A percentile compares a stretch with the other conserved stretches of the same genome.
Evolutionary conservation across 2,113 vertebrate species (phyloP).

Genomic region (Pristiophorus japonicus): DNA sequence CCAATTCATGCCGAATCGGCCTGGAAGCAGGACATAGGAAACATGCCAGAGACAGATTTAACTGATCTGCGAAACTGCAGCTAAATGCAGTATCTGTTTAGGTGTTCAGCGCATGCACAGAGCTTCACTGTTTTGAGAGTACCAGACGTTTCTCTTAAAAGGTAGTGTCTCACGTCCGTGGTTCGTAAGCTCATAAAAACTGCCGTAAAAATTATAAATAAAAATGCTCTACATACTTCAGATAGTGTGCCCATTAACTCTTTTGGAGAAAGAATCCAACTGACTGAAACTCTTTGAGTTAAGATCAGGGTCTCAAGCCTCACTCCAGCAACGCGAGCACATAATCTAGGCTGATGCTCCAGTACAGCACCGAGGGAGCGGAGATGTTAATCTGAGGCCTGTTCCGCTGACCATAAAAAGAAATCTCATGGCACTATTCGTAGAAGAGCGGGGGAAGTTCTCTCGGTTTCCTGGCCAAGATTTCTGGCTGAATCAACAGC

Average conservation of each 20-base stretch:
- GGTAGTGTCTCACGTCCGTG: not conserved
- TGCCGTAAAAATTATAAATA: not conserved
- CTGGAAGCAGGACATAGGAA: slow-evolving; percentile 1
- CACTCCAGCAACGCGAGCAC: not conserved
- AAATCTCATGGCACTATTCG: not conserved
- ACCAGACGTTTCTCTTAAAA: slow-evolving; percentile 13
- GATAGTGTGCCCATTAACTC: not conserved
- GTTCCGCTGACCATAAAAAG: not conserved
- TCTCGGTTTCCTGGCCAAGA: not conserved
- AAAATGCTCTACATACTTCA: not conserved
- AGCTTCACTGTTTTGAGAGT: not conserved
- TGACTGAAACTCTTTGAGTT: not conserved
- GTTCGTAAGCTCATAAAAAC: not conserved
- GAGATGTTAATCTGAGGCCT: not conserved
- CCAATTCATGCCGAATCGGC: not conserved
- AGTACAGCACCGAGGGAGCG: not conserved
- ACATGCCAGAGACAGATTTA: not conserved
- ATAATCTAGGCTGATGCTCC: not conserved
- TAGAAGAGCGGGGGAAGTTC: not conserved
- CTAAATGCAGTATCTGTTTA: slow-evolving; percentile 29
- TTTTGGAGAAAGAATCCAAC: not conserved
- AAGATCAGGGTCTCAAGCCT: not conserved
- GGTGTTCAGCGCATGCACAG: not conserved
- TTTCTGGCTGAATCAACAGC: not conserved
- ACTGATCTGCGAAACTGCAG: not conserved